Conservation (phyloP, 2,797 vertebrate species). For the Gadopsis marmoratus region DNA sequence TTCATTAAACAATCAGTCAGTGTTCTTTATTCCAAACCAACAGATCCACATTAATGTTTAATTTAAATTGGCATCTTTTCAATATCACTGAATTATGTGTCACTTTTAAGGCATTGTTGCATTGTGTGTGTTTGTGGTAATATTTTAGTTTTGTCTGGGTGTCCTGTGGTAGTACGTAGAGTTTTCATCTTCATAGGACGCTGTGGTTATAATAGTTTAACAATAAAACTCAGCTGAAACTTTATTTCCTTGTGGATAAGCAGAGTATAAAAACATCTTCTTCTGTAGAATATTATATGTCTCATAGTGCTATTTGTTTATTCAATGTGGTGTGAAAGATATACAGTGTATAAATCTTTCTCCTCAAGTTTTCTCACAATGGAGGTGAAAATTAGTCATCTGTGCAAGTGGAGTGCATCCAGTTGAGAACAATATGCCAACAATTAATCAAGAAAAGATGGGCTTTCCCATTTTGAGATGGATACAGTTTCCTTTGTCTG, state of each 20-base stretch:
- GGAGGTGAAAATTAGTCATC: constrained; percentile 72
- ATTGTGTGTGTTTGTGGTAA: constrained; percentile 10
- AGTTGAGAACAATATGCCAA: constrained; percentile 79
- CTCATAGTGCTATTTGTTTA: constrained; percentile 42
- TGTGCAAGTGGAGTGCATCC: constrained; percentile 72
- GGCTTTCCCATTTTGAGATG: constrained; percentile 70
- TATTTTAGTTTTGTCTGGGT: not conserved
- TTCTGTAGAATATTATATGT: constrained; percentile 16
- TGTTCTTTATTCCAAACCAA: constrained; percentile 13
- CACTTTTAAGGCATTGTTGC: not conserved
- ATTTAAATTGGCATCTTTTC: not conserved
- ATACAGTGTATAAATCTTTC: constrained; percentile 41
- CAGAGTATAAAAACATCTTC: constrained; percentile 20
- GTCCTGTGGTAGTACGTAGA: not conserved
- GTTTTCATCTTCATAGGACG: constrained; percentile 15
- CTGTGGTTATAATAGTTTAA: not conserved
- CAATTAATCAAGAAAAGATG: constrained; percentile 80
- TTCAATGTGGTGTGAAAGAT: constrained; percentile 54
- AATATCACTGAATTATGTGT: not conserved
- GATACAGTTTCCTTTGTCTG: constrained; percentile 68
- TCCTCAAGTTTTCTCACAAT: constrained; percentile 59
- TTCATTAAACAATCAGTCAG: constrained; percentile 3
- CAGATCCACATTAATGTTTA: not conserved
- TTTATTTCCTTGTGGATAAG: not conserved
- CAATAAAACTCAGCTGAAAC: constrained; percentile 10